Evolutionary conservation across 2,888 invertebrate genomes (phyloP).

Genomic region (Eristalinus sepulchralis): DNA sequence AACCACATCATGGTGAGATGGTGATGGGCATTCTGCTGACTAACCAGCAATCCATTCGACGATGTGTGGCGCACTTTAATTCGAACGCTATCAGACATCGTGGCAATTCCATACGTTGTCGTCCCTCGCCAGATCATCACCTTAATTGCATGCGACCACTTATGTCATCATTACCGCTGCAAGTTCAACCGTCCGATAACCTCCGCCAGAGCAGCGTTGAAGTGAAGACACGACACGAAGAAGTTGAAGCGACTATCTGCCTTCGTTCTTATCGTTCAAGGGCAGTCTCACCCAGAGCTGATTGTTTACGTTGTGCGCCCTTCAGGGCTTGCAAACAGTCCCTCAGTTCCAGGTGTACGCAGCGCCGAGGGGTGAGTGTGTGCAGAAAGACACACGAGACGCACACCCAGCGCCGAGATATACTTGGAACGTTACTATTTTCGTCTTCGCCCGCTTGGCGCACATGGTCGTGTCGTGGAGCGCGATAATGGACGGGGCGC

Average conservation of each 20-base stretch:
- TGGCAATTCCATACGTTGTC: neutral
- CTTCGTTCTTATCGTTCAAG: slow-evolving; percentile 23
- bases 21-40: neutral
- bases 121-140: slow-evolving; percentile 20
- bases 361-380: neutral
- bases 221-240: neutral
- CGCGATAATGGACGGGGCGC: neutral
- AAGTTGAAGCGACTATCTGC: neutral
- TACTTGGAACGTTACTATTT: slow-evolving; percentile 19
- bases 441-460: neutral
- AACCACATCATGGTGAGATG: neutral
- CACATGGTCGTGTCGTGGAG: slow-evolving; percentile 4
- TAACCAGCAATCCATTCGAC: neutral
- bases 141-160: slow-evolving; percentile 36
- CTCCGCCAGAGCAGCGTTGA: neutral
- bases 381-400: neutral
- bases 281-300: neutral
- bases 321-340: neutral
- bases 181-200: neutral
- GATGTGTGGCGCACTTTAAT: slow-evolving; percentile 2
- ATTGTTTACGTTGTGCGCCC: neutral
- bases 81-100: slow-evolving; percentile 12
- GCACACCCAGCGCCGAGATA: neutral
- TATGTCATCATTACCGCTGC: slow-evolving; percentile 27
- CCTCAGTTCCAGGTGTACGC: neutral